Base-by-base conservation (phyloP, 1,140 invertebrate genomes). In the Drosophila arawakana region DNA sequence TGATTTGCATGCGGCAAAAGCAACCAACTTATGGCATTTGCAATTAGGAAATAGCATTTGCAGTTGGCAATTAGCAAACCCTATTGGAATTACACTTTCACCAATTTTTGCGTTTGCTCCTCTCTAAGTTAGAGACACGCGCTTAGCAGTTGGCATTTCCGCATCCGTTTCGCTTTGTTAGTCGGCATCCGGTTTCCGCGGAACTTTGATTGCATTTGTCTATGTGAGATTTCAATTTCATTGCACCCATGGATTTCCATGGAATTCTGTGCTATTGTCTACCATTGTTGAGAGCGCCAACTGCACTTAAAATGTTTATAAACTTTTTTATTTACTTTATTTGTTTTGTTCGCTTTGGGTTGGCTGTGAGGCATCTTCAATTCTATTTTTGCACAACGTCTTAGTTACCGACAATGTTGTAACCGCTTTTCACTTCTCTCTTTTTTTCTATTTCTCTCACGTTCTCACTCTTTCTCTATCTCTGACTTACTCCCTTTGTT, bases 261-360 rank as follows among this genome's bases (percentile, higher is more conserved):
- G 70, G 57, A 47, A 30, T 30, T 4, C 41, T 37, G 35, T 52
- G n/a, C 25, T 39, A 15, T 50, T 49, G 52, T 60, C 25, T 39
- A 18, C 9, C 15, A 68, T 44, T 55, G 65, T 73, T 37, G 50
- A 52, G 30, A 55, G 35, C 65, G 25, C 39, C 66, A 68, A 69
- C 76, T 86, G 80, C 83, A 88, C 83, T 86, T 88, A 80, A 88
- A 88, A 86, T 88, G 83, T 77, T 86, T 86, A 77, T 67, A 83
- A 88, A 88, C 61, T 86, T 49, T 83, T 68, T 74, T 77, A 71
- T 68, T 73, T 76, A 35, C 67, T 83, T 78, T 66, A 75, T 83
- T 86, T 80, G 67, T 60, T 81, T 78, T 66, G 60, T 60, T 52
- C 60, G 39, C 55, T 66, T 18, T 30, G 25, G 25, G 4, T 30